These are phyloP conservation scores for Caenorhabditis remanei DNA, from an alignment of 1,140 invertebrate genomes.

Conservation along the genomic window DNA sequence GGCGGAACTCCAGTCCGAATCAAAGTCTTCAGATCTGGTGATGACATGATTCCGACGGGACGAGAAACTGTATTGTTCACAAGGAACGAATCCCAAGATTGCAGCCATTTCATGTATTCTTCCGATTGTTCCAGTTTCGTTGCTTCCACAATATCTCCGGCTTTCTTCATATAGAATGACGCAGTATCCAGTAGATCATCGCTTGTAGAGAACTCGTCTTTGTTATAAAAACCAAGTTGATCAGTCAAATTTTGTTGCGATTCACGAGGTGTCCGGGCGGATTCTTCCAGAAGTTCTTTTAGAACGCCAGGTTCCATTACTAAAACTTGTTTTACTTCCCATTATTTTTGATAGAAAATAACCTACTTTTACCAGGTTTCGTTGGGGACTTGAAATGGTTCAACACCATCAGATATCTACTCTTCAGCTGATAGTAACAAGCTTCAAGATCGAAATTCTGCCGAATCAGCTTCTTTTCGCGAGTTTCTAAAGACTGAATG, in stretches of 20 bases:
- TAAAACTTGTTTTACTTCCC: neutral
- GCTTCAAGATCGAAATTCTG: slow-evolving; percentile 68
- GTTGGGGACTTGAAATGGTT: slow-evolving; percentile 69
- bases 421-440: slow-evolving; percentile 67
- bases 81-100: slow-evolving; percentile 67
- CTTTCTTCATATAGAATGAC: slow-evolving; percentile 63
- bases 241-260: slow-evolving; percentile 46
- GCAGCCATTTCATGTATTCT: slow-evolving; percentile 68
- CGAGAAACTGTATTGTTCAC: slow-evolving; percentile 64
- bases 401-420: slow-evolving; percentile 68
- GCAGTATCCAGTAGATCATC: slow-evolving; percentile 66
- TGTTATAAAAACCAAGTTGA: slow-evolving; percentile 37
- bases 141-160: slow-evolving; percentile 62
- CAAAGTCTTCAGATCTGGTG: slow-evolving; percentile 64
- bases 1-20: slow-evolving; percentile 66
- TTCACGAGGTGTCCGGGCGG: slow-evolving; percentile 54
- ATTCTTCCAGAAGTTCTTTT: slow-evolving; percentile 65
- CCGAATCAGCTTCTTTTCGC: slow-evolving; percentile 58
- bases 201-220: slow-evolving; percentile 15
- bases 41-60: slow-evolving; percentile 22
- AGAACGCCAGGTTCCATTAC: slow-evolving; percentile 68
- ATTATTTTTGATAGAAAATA: neutral
- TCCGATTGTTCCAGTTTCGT: slow-evolving; percentile 64
- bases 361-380: slow-evolving; percentile 65
- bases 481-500: slow-evolving; percentile 53